Base-by-base conservation (phyloP, 2,797 vertebrate species). In the Alca torda region DNA sequence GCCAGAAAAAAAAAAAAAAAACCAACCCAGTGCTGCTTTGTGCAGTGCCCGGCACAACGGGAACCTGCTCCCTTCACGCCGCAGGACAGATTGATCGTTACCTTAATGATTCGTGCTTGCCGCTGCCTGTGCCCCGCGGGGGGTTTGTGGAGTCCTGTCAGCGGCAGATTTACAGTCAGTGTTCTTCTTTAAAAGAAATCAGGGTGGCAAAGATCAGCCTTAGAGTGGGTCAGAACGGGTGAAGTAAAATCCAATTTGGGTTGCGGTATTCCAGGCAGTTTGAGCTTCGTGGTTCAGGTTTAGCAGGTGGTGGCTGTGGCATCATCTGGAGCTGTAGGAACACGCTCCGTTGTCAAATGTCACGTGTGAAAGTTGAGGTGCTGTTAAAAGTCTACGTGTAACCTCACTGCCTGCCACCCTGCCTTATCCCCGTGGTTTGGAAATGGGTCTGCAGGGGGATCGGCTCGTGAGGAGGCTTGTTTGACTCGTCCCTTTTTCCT, bases 11-110 rank as follows among this genome's bases (percentile, higher is more conserved):
- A 9, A 23, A 50, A 9, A 50, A 7, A 5, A 67, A 7, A 5
- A 0, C 12, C 28, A 28, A 10, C 15, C 9, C 4, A 4, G 41
- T 7, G 25, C 26, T 31, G 2, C 18, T 60, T 57, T 11, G 4
- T 26, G 3, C 11, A 3, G 61, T 15, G 43, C 39, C 23, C 30
- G 21, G 65, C 50, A 5, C 45, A 16, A 8, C 2, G 39, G 37
- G 73, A 31, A 35, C 43, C 30, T 35, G n/a, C 6, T 72, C 43
- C 33, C 35, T 24, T 37, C 2, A 4, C 17, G 46, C 64, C 21
- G 6, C 48, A 10, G 35, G 57, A 11, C 28, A 17, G 18, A 9
- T 31, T 9, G 13, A 15, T 25, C 2, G 2, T 51, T 37, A 25
- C 9, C 37, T 26, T 21, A 13, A 16, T 15, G 53, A 28, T 72